These are phyloP conservation scores for Polylopha cassiicola DNA, from an alignment of 2,888 invertebrate genomes.

Conservation along the genomic window DNA sequence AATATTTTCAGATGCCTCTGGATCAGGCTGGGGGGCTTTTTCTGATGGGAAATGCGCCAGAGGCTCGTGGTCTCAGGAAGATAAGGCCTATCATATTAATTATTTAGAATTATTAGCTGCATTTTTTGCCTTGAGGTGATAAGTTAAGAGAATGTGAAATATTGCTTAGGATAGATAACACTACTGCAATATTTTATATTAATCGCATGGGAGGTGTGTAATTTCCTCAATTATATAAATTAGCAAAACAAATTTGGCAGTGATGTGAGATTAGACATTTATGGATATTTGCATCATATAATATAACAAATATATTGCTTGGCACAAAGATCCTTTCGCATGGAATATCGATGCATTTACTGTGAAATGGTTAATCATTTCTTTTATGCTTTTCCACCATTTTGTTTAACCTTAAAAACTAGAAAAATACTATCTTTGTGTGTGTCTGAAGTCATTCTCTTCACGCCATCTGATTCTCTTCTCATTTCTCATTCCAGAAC, in stretches of 20 bases:
- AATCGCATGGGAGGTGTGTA: too few species aligned
- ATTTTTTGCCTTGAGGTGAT: neutral
- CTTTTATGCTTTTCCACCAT: constrained; percentile 24
- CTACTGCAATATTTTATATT: too few species aligned
- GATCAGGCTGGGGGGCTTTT: neutral
- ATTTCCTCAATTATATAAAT: too few species aligned
- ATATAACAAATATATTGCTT: constrained; percentile 13
- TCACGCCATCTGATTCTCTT: constrained; percentile 9
- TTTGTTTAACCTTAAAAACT: constrained; percentile 16
- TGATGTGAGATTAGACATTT: neutral
- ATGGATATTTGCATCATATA: neutral
- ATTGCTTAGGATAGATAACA: neutral
- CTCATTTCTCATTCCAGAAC: constrained; percentile 19
- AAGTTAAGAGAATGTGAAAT: neutral
- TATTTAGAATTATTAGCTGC: neutral
- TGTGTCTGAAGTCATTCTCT: constrained; percentile 7
- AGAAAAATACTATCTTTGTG: constrained; percentile 8
- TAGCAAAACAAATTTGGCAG: neutral
- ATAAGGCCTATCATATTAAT: neutral
- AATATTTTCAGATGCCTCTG: neutral
- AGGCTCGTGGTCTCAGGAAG: neutral
- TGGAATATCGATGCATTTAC: constrained; percentile 21
- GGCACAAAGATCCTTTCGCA: constrained; percentile 18
- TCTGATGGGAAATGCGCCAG: neutral
- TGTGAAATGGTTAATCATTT: constrained; percentile 15